These are phyloP conservation scores for Blennius ocellaris DNA, from an alignment of 2,113 vertebrate species.

Conservation along the genomic window DNA sequence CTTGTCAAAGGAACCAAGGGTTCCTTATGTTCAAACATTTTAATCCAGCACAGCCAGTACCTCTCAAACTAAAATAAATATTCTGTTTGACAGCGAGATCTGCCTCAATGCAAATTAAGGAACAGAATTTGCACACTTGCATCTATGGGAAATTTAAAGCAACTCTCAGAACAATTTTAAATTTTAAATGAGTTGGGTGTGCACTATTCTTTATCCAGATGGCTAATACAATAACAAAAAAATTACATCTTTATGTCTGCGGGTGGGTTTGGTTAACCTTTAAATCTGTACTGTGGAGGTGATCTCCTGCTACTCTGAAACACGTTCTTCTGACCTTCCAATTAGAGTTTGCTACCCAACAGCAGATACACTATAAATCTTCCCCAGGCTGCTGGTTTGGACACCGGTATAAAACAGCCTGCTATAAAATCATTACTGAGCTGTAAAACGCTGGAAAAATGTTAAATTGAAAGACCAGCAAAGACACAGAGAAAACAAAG, in stretches of 20 bases:
- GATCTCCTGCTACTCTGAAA: constrained; percentile 77
- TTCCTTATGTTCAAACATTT: constrained; percentile 5
- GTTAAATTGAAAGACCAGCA: constrained; percentile 69
- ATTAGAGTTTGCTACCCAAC: constrained; percentile 76
- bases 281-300: constrained; percentile 81
- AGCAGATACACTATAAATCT: constrained; percentile 76
- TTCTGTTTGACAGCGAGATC: neutral
- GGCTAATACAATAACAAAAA: constrained; percentile 62
- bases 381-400: constrained; percentile 74
- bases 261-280: constrained; percentile 88
- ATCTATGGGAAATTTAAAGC: neutral
- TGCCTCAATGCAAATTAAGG: neutral
- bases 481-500: constrained; percentile 70
- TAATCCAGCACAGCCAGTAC: constrained; percentile 14
- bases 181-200: constrained; percentile 34
- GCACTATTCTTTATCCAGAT: constrained; percentile 45
- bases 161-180: constrained; percentile 10
- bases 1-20: constrained; percentile 44
- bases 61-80: constrained; percentile 7
- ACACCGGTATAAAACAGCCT: constrained; percentile 71
- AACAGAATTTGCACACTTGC: neutral
- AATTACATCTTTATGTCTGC: constrained; percentile 70
- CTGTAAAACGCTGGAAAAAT: constrained; percentile 72
- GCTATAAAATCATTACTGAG: constrained; percentile 79
- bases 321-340: constrained; percentile 79